Base-by-base conservation (phyloP, 2,888 invertebrate species). In the Eucriotettix oculatus region DNA sequence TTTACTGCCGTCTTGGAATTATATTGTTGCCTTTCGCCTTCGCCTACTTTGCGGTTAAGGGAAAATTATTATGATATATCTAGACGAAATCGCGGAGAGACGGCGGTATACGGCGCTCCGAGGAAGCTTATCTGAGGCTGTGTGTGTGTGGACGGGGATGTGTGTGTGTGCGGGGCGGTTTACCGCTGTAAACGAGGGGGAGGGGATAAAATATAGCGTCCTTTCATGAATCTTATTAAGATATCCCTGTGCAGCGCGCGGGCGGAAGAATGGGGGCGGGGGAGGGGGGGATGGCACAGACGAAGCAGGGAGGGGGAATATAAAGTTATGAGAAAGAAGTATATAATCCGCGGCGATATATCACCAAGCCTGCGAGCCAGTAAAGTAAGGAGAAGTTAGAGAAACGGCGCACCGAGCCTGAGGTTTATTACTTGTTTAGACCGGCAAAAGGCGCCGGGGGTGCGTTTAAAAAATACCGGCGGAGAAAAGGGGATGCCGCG, bases 201-300 rank as follows among this genome's bases (percentile, higher is more conserved):
- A 81, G 54, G 54, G 67, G 68, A 84, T 85, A 84, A 85, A 84
- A 84, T 85, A 85, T 84, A 83, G 83, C 82, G 81, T 80, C 82
- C 84, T 84, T 85, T 84, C 84, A 84, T 84, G 84, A 85, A 84
- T 84, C 84, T 84, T 84, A 84, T 84, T 84, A 84, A 83, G 83
- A 83, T 84, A 84, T 83, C 82, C 82, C 64, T 59, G 42, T n/a
- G 61, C 52, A 48, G 59, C 53, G 41, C 29, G 52, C 43, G 40
- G 57, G 59, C 48, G 52, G 52, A 58, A 54, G 56, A 57, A 71
- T 71, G 70, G 66, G 60, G 67, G 43, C 69, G 66, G 60, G 67
- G 43, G 58, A 41, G 42, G 56, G 54, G 42, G 41, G 58, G 56
- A 57, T 29, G 29, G 29, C 29, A 29, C 29, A 29, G 29, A 29